Conservation (phyloP, 2,797 vertebrate genomes). For the Delichon dasypus region DNA sequence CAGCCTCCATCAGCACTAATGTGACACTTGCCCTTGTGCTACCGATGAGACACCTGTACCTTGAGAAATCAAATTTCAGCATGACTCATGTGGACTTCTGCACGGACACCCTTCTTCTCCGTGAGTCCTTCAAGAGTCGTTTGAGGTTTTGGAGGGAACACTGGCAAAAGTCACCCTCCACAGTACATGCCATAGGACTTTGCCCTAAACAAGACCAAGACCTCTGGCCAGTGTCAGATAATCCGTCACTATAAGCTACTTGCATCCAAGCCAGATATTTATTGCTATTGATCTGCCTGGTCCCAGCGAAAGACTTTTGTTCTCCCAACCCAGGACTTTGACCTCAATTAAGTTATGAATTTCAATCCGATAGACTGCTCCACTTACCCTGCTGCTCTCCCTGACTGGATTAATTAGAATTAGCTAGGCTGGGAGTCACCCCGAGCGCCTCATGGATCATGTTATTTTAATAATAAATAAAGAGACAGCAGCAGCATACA, state of each 20-base stretch:
- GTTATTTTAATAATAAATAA: slow-evolving; percentile 96
- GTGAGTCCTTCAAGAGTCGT: slow-evolving; percentile 4
- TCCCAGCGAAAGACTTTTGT: slow-evolving; percentile 96
- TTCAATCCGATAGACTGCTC: slow-evolving; percentile 99
- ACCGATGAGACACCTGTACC: neutral
- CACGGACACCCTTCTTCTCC: neutral
- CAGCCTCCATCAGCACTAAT: slow-evolving; percentile 56
- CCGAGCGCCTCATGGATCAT: slow-evolving; percentile 89
- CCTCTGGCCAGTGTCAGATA: slow-evolving; percentile 81
- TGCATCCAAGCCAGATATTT: slow-evolving; percentile 94
- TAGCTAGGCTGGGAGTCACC: slow-evolving; percentile 88
- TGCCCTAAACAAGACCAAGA: slow-evolving; percentile 74
- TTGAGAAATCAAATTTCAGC: slow-evolving; percentile 9
- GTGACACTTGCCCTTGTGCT: slow-evolving; percentile 34
- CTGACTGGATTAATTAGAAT: slow-evolving; percentile 98
- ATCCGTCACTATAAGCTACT: slow-evolving; percentile 82
- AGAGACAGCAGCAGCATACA: slow-evolving; percentile 76
- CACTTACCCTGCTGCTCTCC: slow-evolving; percentile 87
- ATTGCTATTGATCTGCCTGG: slow-evolving; percentile 98
- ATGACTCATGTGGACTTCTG: neutral
- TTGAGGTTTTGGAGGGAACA: slow-evolving; percentile 31
- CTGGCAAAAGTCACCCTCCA: slow-evolving; percentile 51
- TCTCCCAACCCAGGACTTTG: slow-evolving; percentile 92
- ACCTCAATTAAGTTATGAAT: slow-evolving; percentile 99
- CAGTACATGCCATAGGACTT: slow-evolving; percentile 44